A percentile compares a stretch with the other conserved stretches of the same genome.
These are phyloP conservation scores for Brachyopa scutellaris DNA, from an alignment of 2,888 invertebrate genomes.

Conservation along the genomic window DNA sequence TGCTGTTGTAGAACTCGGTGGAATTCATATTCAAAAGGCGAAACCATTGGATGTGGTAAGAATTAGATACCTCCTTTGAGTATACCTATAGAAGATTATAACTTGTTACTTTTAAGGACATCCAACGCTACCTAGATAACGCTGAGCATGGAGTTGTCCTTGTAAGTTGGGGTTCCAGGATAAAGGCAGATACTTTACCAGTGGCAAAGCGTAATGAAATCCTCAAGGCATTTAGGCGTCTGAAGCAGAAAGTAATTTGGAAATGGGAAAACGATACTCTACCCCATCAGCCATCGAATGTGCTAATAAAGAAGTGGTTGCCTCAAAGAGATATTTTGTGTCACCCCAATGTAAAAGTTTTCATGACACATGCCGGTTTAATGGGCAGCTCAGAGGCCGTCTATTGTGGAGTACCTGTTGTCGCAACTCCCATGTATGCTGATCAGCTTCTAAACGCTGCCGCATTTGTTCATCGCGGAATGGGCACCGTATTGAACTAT, in stretches of 20 bases:
- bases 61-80: neutral
- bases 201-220: conserved; percentile 83
- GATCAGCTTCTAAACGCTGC: conserved; percentile 86
- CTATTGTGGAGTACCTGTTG: conserved; percentile 85
- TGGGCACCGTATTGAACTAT: conserved; percentile 83
- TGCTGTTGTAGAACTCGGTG: conserved; percentile 83
- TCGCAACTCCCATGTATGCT: conserved; percentile 87
- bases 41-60: conserved; percentile 78
- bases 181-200: conserved; percentile 85
- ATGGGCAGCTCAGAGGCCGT: conserved; percentile 87
- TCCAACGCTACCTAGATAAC: conserved; percentile 85
- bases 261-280: conserved; percentile 87
- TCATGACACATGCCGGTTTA: conserved; percentile 89
- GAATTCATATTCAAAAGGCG: conserved; percentile 82
- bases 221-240: conserved; percentile 83
- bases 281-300: conserved; percentile 84
- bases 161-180: conserved; percentile 89
- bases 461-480: conserved; percentile 83
- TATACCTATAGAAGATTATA: neutral
- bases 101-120: conserved; percentile 78
- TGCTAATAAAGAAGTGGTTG: conserved; percentile 86
- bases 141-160: conserved; percentile 86
- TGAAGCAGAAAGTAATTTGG: conserved; percentile 86
- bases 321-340: conserved; percentile 89
- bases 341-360: conserved; percentile 87